Conservation (phyloP, 2,888 invertebrate genomes). For the Gryllus longicercus region DNA sequence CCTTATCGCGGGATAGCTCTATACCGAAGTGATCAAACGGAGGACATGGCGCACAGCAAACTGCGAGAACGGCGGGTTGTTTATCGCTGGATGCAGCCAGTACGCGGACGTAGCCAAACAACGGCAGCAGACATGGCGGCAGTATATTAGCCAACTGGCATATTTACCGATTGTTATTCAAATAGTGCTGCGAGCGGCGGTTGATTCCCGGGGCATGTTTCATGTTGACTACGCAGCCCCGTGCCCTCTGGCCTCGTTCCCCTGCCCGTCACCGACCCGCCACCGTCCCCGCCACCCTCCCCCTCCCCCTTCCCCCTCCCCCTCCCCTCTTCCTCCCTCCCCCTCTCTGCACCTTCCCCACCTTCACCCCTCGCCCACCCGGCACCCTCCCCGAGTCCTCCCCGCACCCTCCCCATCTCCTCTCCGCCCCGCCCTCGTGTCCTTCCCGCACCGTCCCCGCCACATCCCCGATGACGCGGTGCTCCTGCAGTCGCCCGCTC, state of each 20-base stretch:
- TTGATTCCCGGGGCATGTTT: neutral
- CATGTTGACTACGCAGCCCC: neutral
- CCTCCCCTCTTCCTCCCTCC: too few relatives aligned
- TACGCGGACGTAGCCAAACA: neutral
- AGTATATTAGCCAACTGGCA: neutral
- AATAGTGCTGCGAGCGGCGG: neutral
- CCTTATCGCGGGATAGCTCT: slow-evolving; percentile 3
- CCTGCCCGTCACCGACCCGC: too few relatives aligned
- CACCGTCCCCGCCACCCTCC: neutral
- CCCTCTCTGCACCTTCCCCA: too few relatives aligned
- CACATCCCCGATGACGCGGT: too few relatives aligned
- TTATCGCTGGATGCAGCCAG: neutral
- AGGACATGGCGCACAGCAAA: slow-evolving; percentile 1
- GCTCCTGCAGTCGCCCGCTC: too few relatives aligned
- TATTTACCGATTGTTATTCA: slow-evolving; percentile 17
- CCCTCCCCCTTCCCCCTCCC: too few relatives aligned
- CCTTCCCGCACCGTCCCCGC: too few relatives aligned
- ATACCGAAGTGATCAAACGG: neutral
- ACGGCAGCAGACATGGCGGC: neutral
- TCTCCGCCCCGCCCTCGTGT: too few relatives aligned
- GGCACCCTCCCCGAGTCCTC: too few relatives aligned
- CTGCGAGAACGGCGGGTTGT: neutral
- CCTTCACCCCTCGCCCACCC: too few relatives aligned
- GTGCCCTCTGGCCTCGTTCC: neutral
- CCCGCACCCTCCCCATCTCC: too few relatives aligned